Evolutionary conservation across 1,140 invertebrate genomes (phyloP).

Genomic region (Zaprionus kolodkinae): DNA sequence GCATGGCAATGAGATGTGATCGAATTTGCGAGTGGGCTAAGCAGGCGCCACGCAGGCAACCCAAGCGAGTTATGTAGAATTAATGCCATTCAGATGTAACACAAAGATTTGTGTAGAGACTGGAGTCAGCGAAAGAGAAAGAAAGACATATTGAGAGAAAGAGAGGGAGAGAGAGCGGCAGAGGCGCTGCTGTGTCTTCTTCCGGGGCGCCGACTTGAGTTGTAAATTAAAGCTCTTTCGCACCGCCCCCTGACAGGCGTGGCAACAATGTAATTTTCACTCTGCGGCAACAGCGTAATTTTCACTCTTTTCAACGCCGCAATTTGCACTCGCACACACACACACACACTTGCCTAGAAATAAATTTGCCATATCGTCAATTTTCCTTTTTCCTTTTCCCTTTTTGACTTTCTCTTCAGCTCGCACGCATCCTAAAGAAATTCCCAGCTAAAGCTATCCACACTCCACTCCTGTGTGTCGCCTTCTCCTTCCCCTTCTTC

Average conservation of each 20-base stretch:
- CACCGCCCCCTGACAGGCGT: conserved; percentile 1
- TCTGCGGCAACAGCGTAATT: conserved; percentile 52
- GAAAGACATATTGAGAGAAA: not conserved
- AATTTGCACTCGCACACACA: conserved; percentile 37
- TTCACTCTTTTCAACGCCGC: conserved; percentile 47
- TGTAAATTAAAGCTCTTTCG: conserved; percentile 5
- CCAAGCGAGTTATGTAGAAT: conserved; percentile 15
- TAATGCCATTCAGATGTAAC: conserved; percentile 31
- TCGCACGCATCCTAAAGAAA: not conserved
- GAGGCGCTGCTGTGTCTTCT: not conserved
- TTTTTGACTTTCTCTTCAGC: not conserved
- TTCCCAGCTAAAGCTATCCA: not conserved
- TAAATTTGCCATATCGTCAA: conserved; percentile 63
- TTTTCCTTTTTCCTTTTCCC: conserved; percentile 3
- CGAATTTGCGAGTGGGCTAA: conserved; percentile 29
- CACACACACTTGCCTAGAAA: conserved; percentile 26
- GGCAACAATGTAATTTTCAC: conserved; percentile 52
- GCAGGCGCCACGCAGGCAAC: conserved; percentile 29
- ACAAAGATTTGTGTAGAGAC: conserved; percentile 26
- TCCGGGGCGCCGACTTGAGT: not conserved
- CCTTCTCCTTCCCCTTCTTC: conserved; percentile 4
- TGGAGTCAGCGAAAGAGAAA: not conserved
- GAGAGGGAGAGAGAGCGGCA: not conserved
- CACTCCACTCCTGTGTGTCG: not conserved
- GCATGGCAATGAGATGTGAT: conserved; percentile 11